Conservation (phyloP, 2,797 vertebrate species). For the Pyrocephalus nanus region DNA sequence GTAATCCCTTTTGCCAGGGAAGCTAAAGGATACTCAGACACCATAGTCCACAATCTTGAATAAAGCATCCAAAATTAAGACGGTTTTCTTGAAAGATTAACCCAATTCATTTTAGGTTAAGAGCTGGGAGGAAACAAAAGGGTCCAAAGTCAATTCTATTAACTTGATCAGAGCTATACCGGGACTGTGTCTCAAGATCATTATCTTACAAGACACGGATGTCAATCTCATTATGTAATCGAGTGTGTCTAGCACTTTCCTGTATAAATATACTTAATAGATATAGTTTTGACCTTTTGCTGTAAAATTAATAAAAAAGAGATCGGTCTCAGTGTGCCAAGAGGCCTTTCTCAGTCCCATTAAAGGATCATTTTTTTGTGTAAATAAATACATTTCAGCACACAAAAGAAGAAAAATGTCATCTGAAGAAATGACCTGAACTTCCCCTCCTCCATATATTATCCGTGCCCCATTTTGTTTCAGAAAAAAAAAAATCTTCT, state of each 20-base stretch:
- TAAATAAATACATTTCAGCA: constrained; percentile 38
- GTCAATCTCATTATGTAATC: constrained; percentile 76
- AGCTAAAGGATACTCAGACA: background rate
- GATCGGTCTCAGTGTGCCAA: background rate
- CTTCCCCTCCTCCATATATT: constrained; percentile 12
- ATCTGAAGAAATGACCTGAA: background rate
- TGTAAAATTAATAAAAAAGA: constrained; percentile 61
- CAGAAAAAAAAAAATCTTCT: background rate
- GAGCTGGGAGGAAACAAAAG: constrained; percentile 57
- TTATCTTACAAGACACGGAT: constrained; percentile 74
- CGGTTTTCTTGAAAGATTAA: constrained; percentile 67
- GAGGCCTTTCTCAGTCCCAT: background rate
- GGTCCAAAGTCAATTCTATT: constrained; percentile 18
- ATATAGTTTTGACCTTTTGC: constrained; percentile 72
- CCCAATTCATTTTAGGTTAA: constrained; percentile 71
- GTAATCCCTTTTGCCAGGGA: background rate
- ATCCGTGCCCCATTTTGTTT: background rate
- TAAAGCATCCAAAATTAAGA: constrained; percentile 66
- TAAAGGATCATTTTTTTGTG: constrained; percentile 1
- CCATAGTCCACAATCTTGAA: background rate
- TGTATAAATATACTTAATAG: constrained; percentile 76
- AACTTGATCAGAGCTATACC: background rate
- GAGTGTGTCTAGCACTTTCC: constrained; percentile 66
- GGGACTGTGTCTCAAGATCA: constrained; percentile 58
- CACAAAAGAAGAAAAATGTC: constrained; percentile 44